Conservation (phyloP, 2,888 invertebrate species). For the Resseliella maxima region DNA sequence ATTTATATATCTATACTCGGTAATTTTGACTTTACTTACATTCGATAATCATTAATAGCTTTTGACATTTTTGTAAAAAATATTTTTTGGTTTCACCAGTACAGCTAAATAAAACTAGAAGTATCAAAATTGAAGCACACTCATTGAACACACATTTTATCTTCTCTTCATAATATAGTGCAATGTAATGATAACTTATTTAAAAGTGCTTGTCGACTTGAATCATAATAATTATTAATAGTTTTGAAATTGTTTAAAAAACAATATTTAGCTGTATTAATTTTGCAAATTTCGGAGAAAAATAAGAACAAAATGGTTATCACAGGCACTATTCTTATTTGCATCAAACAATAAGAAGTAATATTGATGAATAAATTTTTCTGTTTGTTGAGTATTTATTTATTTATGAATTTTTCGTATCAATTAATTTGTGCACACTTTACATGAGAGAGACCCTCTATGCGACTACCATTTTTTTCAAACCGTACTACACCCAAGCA, state of each 20-base stretch:
- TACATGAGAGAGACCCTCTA: neutral
- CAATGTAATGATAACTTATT: neutral
- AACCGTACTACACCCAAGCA: constrained; percentile 31
- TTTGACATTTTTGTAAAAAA: constrained; percentile 78
- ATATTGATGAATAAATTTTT: neutral
- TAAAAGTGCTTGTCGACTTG: neutral
- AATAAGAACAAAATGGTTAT: neutral
- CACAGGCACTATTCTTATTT: neutral
- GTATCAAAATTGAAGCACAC: constrained; percentile 21
- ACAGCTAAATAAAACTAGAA: neutral
- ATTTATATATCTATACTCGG: neutral
- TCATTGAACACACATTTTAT: neutral
- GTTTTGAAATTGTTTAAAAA: neutral
- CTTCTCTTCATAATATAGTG: neutral
- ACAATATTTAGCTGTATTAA: neutral
- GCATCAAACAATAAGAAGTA: neutral
- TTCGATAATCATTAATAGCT: constrained; percentile 89
- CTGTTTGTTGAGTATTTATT: neutral
- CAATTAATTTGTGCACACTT: neutral
- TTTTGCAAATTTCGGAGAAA: neutral
- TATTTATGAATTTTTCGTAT: neutral
- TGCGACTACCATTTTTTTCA: neutral
- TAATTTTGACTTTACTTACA: constrained; percentile 79
- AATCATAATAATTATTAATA: neutral
- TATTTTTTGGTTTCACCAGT: constrained; percentile 5